A percentile compares a stretch with the other conserved stretches of the same genome.
phyloP scores from a whole-genome alignment of 1,140 invertebrate species.

The Samia ricini region DNA sequence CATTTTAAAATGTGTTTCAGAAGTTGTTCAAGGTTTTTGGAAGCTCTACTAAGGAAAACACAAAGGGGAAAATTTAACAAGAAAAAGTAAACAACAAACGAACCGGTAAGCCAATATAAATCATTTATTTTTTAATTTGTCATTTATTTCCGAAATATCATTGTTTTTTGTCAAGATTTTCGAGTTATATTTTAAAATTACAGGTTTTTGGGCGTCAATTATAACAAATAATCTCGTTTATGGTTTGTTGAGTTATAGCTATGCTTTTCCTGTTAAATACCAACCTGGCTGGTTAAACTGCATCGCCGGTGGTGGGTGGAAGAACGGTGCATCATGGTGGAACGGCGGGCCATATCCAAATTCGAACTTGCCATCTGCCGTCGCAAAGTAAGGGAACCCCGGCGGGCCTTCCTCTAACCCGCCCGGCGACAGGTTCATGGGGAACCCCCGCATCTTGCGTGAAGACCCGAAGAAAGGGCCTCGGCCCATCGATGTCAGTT shows the following conservation, averaged over 20 bases:
- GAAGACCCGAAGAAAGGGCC: conserved; percentile 93
- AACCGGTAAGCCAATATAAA: too few relatives aligned
- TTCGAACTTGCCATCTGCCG: conserved; percentile 91
- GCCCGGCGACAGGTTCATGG: conserved; percentile 92
- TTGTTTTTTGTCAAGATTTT: too few relatives aligned
- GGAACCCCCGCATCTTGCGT: conserved; percentile 93
- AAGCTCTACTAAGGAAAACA: too few relatives aligned
- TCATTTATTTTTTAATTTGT: too few relatives aligned
- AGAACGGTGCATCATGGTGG: conserved; percentile 92
- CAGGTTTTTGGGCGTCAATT: too few relatives aligned
- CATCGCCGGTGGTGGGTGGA: conserved; percentile 87
- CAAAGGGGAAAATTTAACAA: too few relatives aligned
- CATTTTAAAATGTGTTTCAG: too few relatives aligned
- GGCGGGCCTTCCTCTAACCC: conserved; percentile 88
- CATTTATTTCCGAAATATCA: too few relatives aligned
- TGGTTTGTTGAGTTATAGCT: neutral
- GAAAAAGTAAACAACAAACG: too few relatives aligned
- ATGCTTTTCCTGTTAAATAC: conserved; percentile 26
- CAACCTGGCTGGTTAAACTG: conserved; percentile 86
- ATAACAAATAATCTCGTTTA: neutral
- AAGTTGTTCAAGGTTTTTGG: too few relatives aligned
- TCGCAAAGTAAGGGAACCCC: conserved; percentile 91
- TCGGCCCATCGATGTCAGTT: conserved; percentile 94
- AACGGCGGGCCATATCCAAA: conserved; percentile 92
- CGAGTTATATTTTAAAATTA: too few relatives aligned